phyloP scores from a whole-genome alignment of 2,888 invertebrate species.

The Ophion ventricosus region DNA sequence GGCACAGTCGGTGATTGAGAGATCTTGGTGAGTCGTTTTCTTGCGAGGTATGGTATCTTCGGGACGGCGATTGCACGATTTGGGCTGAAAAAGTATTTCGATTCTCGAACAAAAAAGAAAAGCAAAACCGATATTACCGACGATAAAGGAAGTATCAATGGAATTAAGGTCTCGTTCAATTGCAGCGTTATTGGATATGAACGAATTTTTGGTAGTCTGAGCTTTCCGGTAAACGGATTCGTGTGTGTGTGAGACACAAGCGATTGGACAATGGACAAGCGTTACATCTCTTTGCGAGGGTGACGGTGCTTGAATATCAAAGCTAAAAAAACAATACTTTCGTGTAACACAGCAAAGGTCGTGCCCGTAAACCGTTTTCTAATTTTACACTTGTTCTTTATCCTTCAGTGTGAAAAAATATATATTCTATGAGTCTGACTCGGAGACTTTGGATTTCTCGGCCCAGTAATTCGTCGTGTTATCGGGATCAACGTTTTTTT shows the following conservation, averaged over 20 bases:
- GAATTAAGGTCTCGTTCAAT: too few relatives aligned
- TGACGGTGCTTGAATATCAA: conserved; percentile 3
- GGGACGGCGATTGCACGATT: conserved; percentile 39
- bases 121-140: background rate
- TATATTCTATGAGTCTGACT: background rate
- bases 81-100: conserved; percentile 43
- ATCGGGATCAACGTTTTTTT: background rate
- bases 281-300: background rate
- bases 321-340: background rate
- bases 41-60: conserved; percentile 58
- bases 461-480: background rate
- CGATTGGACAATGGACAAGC: conserved; percentile 18
- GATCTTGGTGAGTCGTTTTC: conserved; percentile 45
- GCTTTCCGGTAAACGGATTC: background rate
- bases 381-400: background rate
- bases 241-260: background rate
- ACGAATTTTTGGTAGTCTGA: background rate
- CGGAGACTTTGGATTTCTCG: background rate
- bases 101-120: conserved; percentile 20
- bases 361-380: background rate
- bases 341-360: background rate
- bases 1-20: conserved; percentile 5
- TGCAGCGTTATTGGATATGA: background rate
- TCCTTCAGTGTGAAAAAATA: background rate
- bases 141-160: background rate